These are phyloP conservation scores for Mormyrops attenuatus DNA, from an alignment of 2,797 vertebrate species.

Conservation along the genomic window DNA sequence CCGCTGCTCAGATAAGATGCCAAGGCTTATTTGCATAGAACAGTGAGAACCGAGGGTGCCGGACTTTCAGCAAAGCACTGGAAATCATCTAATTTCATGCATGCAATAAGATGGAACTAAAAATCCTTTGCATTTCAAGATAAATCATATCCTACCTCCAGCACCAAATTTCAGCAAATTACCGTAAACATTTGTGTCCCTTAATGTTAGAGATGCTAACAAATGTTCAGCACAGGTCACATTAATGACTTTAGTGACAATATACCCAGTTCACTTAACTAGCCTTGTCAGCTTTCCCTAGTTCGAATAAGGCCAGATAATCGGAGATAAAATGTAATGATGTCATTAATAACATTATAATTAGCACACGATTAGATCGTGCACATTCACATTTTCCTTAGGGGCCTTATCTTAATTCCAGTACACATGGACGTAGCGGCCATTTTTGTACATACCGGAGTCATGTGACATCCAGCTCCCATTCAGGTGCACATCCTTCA, in stretches of 20 bases:
- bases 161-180: background rate
- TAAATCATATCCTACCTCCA: background rate
- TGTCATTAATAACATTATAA: background rate
- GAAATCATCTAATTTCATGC: background rate
- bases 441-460: background rate
- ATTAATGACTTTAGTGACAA: background rate
- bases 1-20: background rate
- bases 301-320: background rate
- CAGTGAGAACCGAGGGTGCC: background rate
- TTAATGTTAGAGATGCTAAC: background rate
- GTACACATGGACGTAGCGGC: background rate
- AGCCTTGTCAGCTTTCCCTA: background rate
- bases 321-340: background rate
- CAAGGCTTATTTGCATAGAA: slow-evolving; percentile 7
- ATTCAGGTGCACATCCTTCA: background rate
- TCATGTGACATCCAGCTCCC: background rate
- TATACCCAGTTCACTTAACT: background rate
- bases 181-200: background rate
- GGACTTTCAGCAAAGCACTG: background rate
- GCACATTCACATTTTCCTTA: background rate
- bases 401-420: background rate
- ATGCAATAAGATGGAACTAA: background rate
- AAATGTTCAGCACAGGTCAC: background rate
- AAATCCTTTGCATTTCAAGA: background rate
- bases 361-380: background rate